These are phyloP conservation scores for Danionella cerebrum DNA, from an alignment of 2,113 vertebrate species.

Conservation along the genomic window DNA sequence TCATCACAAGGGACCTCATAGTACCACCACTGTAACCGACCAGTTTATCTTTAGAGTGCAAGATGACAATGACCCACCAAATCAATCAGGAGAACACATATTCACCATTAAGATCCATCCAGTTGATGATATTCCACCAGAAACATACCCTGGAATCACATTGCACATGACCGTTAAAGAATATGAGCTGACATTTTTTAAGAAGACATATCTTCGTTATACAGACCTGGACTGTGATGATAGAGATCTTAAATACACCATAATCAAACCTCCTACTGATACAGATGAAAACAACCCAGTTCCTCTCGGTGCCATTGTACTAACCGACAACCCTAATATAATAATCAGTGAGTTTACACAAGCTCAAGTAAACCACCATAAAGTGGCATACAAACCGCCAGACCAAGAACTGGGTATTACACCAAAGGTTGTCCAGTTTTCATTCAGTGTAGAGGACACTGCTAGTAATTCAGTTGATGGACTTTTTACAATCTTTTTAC, in stretches of 20 bases:
- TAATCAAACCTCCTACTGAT: constrained; percentile 76
- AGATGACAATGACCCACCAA: constrained; percentile 92
- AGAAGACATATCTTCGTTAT: constrained; percentile 79
- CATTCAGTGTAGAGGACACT: constrained; percentile 78
- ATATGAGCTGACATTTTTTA: constrained; percentile 79
- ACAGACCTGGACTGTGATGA: constrained; percentile 90
- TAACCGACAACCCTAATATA: constrained; percentile 75
- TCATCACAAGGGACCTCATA: constrained; percentile 78
- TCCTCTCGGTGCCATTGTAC: constrained; percentile 72
- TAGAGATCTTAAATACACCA: constrained; percentile 77
- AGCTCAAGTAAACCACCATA: constrained; percentile 95
- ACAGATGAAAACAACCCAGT: constrained; percentile 78
- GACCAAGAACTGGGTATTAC: constrained; percentile 85
- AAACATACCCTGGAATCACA: constrained; percentile 71
- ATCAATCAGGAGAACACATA: constrained; percentile 73
- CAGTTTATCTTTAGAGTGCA: constrained; percentile 81
- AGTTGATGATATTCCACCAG: constrained; percentile 81
- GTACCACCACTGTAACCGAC: constrained; percentile 73
- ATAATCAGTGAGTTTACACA: constrained; percentile 82
- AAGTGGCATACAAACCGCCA: constrained; percentile 84
- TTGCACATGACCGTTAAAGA: constrained; percentile 85
- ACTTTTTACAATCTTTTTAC: constrained; percentile 78
- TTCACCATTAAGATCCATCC: constrained; percentile 82
- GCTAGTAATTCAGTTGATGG: constrained; percentile 74
- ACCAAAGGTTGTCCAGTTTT: constrained; percentile 79